Evolutionary conservation across 30 jellyfish, hydroid and myxozoan species (phyloP), one percentile per base, ranked within the genome.

Genomic region (Hydra vulgaris): DNA sequence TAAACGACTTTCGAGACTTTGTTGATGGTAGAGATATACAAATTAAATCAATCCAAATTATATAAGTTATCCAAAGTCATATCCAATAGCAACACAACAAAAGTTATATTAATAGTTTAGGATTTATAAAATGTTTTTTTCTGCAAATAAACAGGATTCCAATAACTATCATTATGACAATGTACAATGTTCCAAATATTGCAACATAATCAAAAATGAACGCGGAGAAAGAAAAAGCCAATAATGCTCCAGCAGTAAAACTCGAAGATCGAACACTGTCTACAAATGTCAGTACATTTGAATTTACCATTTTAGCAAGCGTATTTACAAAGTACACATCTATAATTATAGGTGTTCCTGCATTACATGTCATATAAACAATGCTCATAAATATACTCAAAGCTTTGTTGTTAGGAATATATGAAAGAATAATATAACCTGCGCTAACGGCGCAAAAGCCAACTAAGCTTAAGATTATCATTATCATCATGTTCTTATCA

Each of bases 241-340:
- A 3, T 1, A 68, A 20, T n/a, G 75, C 75, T 68, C 75, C 75
- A 3, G 27, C 27, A n/a, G 75, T 3, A 68, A 1, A 20, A 7
- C 7, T 68, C 16, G 75, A 68, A 68, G 25, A 68, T 68, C 75
- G 25, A 68, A 68, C 15, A 68, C 75, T 68, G 8, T 68, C 75
- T 3, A 23, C 75, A 68, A 68, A 68, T 68, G 75, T 68, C 75
- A 3, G 75, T 3, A 68, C 27, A 16, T 23, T 68, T n/a, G 75
- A 68, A 68, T 68, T 20, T 20, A 23, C 27, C 27, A 68, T n/a
- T 68, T 68, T 68, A n/a, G 75, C 75, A 15, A 68, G 25, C 8
- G 16, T 20, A 15, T 23, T 68, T 5, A 68, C 75, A 8, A 68
- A 68, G 16, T 3, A 68, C 7, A 68, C 75, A 15, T n/a, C 25